Percentiles rank a stretch among this genome's conserved stretches.
Conservation (phyloP, 2,797 vertebrate species). For the Petrocephalus sullivani region DNA sequence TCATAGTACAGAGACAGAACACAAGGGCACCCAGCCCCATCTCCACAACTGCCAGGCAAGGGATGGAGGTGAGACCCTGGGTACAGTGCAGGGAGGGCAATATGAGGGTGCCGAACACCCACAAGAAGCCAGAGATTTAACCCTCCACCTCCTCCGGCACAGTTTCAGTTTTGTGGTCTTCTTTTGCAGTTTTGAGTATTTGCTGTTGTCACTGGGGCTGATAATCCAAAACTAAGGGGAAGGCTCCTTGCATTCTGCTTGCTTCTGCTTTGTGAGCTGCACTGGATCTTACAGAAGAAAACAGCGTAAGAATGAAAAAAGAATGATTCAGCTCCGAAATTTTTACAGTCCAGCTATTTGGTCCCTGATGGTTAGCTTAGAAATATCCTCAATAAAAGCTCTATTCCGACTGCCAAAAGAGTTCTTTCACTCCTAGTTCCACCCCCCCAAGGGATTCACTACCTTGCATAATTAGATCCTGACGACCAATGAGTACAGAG, state of each 20-base stretch:
- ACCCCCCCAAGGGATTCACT: constrained; percentile 70
- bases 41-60: constrained; percentile 50
- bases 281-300: constrained; percentile 60
- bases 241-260: constrained; percentile 71
- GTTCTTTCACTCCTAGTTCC: constrained; percentile 72
- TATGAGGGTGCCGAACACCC: constrained; percentile 35
- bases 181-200: constrained; percentile 36
- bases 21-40: constrained; percentile 62
- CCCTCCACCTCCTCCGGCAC: constrained; percentile 47
- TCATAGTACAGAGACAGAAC: constrained; percentile 53
- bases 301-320: constrained; percentile 59
- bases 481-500: constrained; percentile 60
- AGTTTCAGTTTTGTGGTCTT: constrained; percentile 42
- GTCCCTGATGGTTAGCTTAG: constrained; percentile 74
- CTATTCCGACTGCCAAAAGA: constrained; percentile 78
- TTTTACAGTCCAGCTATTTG: constrained; percentile 71
- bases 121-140: constrained; percentile 43
- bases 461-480: constrained; percentile 73
- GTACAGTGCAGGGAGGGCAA: constrained; percentile 23
- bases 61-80: constrained; percentile 56
- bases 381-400: constrained; percentile 81
- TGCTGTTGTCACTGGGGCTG: constrained; percentile 41
- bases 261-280: constrained; percentile 55
- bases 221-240: constrained; percentile 55
- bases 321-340: constrained; percentile 59